These are phyloP conservation scores for Empidonax traillii DNA, from an alignment of 2,113 vertebrate genomes.

Conservation along the genomic window DNA sequence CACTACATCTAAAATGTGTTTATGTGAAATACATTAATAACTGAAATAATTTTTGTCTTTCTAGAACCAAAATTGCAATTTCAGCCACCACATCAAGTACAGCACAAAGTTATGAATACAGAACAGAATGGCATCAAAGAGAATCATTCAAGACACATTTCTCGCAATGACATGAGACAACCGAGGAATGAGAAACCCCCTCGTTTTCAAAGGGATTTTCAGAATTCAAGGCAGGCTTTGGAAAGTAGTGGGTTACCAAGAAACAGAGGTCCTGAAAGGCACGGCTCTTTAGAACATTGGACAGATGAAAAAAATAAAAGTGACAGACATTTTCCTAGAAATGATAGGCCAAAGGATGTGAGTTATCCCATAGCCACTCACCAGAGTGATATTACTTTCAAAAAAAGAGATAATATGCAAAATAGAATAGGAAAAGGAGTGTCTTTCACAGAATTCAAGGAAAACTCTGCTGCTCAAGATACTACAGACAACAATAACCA, in stretches of 20 bases:
- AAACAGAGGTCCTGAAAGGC: constrained; percentile 80
- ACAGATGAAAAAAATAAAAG: constrained; percentile 78
- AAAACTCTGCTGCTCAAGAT: constrained; percentile 71
- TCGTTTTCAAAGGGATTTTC: constrained; percentile 89
- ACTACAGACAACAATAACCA: constrained; percentile 77
- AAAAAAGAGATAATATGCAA: constrained; percentile 81
- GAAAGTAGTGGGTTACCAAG: constrained; percentile 76
- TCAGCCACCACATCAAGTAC: constrained; percentile 76
- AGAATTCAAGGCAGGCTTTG: constrained; percentile 81
- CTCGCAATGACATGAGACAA: constrained; percentile 81
- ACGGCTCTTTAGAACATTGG: constrained; percentile 75
- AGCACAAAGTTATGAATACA: constrained; percentile 71
- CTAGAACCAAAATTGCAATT: constrained; percentile 86
- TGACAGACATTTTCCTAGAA: constrained; percentile 76
- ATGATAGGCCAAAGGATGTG: constrained; percentile 81
- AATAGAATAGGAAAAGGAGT: constrained; percentile 73
- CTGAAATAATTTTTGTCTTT: constrained; percentile 47
- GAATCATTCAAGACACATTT: constrained; percentile 76
- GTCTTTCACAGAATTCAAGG: constrained; percentile 74
- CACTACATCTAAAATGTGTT: not conserved
- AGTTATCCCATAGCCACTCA: constrained; percentile 66
- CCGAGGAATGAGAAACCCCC: constrained; percentile 91
- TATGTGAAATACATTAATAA: not conserved
- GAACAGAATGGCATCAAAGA: constrained; percentile 84
- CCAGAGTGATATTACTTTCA: constrained; percentile 73